These are phyloP conservation scores for Penaeus japonicus DNA, from an alignment of 1,140 invertebrate species.

Conservation along the genomic window DNA sequence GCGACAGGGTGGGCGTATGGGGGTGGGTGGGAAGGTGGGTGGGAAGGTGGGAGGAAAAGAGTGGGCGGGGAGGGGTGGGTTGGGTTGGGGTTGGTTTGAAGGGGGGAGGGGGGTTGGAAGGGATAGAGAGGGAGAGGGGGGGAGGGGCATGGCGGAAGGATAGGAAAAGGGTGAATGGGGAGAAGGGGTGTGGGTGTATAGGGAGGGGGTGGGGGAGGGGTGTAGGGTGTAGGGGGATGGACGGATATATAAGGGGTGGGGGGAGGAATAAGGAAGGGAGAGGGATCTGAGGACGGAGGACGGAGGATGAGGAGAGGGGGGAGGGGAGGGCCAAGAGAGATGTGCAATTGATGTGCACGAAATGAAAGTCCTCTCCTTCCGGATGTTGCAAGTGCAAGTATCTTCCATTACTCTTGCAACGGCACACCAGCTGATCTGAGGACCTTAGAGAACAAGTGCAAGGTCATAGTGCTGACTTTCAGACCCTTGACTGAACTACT, in stretches of 20 bases:
- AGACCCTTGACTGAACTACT: too few species aligned
- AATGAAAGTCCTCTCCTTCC: too few species aligned
- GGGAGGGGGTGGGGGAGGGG: background rate
- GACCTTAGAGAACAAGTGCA: too few species aligned
- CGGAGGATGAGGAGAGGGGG: background rate
- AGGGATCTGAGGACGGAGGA: background rate
- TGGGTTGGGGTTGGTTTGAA: background rate
- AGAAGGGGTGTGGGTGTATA: background rate
- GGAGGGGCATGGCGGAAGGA: background rate
- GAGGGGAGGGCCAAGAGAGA: background rate
- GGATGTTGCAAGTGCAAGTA: too few species aligned
- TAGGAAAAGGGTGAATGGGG: background rate
- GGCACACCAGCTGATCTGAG: too few species aligned
- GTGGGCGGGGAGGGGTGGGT: background rate
- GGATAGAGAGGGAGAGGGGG: background rate
- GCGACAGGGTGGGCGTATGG: too few species aligned
- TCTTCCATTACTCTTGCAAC: too few species aligned
- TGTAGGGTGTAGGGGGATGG: background rate
- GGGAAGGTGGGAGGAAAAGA: background rate
- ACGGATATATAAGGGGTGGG: background rate
- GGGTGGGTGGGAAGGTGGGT: background rate
- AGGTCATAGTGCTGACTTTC: too few species aligned
- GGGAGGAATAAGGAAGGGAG: background rate
- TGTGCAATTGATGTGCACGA: background rate
- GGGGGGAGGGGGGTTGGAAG: background rate